A percentile compares a stretch with the other conserved stretches of the same genome.
Conservation (phyloP, 2,888 invertebrate genomes). For the Neuroscelio doddi region DNA sequence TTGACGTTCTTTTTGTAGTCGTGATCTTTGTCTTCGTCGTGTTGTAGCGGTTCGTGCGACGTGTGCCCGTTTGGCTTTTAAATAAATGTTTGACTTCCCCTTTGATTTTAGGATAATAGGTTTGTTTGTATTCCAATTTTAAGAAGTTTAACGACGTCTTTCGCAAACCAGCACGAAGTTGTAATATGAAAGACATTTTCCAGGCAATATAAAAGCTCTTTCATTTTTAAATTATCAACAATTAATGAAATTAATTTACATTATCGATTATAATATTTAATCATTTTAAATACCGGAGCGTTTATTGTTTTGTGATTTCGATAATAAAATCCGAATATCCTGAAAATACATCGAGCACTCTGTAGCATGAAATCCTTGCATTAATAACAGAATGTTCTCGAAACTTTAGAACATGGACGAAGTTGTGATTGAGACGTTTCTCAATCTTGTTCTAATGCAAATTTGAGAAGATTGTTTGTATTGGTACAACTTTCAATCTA, state of each 20-base stretch:
- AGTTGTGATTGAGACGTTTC: constrained; percentile 61
- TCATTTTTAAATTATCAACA: constrained; percentile 12
- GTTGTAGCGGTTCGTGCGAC: constrained; percentile 45
- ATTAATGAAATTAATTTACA: too few relatives aligned
- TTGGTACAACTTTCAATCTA: constrained; percentile 40
- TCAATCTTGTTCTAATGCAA: constrained; percentile 41
- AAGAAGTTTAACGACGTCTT: constrained; percentile 61
- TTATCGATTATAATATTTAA: too few relatives aligned
- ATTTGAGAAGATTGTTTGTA: constrained; percentile 36
- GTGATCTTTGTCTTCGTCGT: constrained; percentile 41
- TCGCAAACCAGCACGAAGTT: constrained; percentile 31
- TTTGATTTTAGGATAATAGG: constrained; percentile 67
- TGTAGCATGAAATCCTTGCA: constrained; percentile 52
- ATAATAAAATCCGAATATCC: constrained; percentile 33
- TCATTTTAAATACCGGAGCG: too few relatives aligned
- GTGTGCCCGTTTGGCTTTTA: constrained; percentile 56
- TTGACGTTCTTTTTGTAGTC: constrained; percentile 59
- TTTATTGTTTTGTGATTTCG: constrained; percentile 29
- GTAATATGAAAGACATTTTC: constrained; percentile 4
- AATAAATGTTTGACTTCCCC: constrained; percentile 64
- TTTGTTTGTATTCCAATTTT: constrained; percentile 67
- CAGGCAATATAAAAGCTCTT: too few relatives aligned
- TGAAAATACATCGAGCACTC: constrained; percentile 28
- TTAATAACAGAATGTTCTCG: constrained; percentile 62
- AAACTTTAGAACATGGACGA: constrained; percentile 63